A percentile compares a stretch with the other conserved stretches of the same genome.
These are phyloP conservation scores for Drosophila bocqueti DNA, from an alignment of 1,140 invertebrate genomes.

Conservation along the genomic window DNA sequence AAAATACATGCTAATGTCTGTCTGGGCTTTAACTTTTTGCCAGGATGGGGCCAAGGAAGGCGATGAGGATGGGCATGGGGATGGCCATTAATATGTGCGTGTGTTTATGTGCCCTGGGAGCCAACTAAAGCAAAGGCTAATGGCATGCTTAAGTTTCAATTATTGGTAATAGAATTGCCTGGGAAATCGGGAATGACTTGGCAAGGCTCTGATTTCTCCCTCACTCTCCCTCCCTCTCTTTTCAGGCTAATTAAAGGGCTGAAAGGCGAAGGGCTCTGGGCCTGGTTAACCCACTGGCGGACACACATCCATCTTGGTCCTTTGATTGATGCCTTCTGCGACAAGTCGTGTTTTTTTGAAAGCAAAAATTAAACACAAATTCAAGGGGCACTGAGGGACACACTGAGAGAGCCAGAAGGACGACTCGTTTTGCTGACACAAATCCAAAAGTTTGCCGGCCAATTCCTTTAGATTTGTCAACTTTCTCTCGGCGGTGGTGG, in stretches of 20 bases:
- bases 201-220: conserved; percentile 22
- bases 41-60: neutral
- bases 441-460: conserved; percentile 33
- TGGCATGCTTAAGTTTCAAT: conserved; percentile 80
- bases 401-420: neutral
- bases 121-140: conserved; percentile 67
- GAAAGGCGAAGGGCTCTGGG: neutral
- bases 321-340: conserved; percentile 47
- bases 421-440: conserved; percentile 23
- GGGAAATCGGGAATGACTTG: conserved; percentile 54
- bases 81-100: conserved; percentile 13
- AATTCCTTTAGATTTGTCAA: conserved; percentile 49
- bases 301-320: conserved; percentile 43
- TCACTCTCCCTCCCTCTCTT: neutral
- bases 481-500: conserved; percentile 7
- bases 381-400: neutral
- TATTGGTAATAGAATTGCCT: conserved; percentile 75
- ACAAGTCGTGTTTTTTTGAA: conserved; percentile 40
- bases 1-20: conserved; percentile 74
- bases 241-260: conserved; percentile 25
- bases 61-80: neutral
- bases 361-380: conserved; percentile 41
- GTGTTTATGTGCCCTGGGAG: conserved; percentile 52
- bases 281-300: conserved; percentile 29
- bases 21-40: conserved; percentile 7